A percentile compares a stretch with the other conserved stretches of the same genome.
Conservation (phyloP, 2,797 vertebrate species). For the Etheostoma nigrum region DNA sequence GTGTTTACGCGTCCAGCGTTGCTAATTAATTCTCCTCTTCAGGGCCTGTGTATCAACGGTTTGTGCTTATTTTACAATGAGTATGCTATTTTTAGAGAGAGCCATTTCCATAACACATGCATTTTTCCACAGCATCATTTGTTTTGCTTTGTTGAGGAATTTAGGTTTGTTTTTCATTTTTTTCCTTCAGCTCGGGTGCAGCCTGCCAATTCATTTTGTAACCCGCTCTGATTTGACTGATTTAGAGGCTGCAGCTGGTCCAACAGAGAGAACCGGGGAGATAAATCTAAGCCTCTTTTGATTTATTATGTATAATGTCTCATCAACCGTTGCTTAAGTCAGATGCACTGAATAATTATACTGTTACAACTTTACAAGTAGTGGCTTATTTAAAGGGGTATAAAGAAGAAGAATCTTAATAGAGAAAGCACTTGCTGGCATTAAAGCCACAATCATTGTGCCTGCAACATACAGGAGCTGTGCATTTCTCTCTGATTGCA, state of each 20-base stretch:
- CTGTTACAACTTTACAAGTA: conserved; percentile 73
- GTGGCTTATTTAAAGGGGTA: conserved; percentile 65
- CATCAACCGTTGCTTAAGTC: conserved; percentile 79
- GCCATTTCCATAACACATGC: conserved; percentile 76
- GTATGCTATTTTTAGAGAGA: conserved; percentile 79
- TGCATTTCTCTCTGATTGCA: conserved; percentile 60
- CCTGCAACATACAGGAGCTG: conserved; percentile 48
- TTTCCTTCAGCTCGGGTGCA: conserved; percentile 47
- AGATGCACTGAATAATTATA: conserved; percentile 76
- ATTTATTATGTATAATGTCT: conserved; percentile 84
- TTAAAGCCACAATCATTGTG: conserved; percentile 50
- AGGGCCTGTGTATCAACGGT: conserved; percentile 81
- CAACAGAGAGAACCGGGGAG: conserved; percentile 65
- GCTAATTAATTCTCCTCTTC: conserved; percentile 85
- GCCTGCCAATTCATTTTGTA: conserved; percentile 81
- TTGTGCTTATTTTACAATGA: conserved; percentile 82
- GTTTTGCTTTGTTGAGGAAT: conserved; percentile 80
- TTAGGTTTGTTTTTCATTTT: conserved; percentile 69
- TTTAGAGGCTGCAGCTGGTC: conserved; percentile 78
- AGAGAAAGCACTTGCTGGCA: conserved; percentile 42
- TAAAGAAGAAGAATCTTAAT: conserved; percentile 53
- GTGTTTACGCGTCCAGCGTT: conserved; percentile 81
- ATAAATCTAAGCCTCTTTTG: conserved; percentile 82
- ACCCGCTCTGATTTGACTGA: conserved; percentile 76
- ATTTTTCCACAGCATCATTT: conserved; percentile 70